Percentiles rank a stretch among this genome's conserved stretches.
phyloP scores from a whole-genome alignment of 2,797 vertebrate genomes.

The Oreochromis grahami region DNA sequence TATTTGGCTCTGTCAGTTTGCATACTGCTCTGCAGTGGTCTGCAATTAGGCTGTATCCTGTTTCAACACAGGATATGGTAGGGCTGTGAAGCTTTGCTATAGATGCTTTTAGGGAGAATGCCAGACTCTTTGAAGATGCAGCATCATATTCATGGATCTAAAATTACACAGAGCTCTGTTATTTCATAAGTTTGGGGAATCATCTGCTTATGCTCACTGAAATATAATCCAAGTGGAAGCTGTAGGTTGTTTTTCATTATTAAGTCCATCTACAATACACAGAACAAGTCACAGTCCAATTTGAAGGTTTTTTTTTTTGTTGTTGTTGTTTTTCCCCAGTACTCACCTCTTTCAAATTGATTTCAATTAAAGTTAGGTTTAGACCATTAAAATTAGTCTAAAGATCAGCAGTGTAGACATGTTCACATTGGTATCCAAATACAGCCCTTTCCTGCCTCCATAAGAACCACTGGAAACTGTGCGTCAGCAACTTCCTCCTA shows the following conservation, averaged over 20 bases:
- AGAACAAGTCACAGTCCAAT: background rate
- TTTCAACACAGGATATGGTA: slow-evolving; percentile 55
- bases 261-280: background rate
- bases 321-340: background rate
- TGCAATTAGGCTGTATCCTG: slow-evolving; percentile 75
- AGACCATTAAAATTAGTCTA: background rate
- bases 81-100: slow-evolving; percentile 23
- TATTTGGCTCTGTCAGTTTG: slow-evolving; percentile 64
- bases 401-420: background rate
- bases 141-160: slow-evolving; percentile 2
- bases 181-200: background rate
- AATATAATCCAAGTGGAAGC: background rate
- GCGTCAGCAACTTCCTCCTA: slow-evolving; percentile 63
- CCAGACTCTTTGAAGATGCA: slow-evolving; percentile 7
- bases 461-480: slow-evolving; percentile 66
- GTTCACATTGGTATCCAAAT: background rate
- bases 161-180: background rate
- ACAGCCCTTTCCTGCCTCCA: slow-evolving; percentile 9
- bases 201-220: background rate
- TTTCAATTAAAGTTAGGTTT: background rate
- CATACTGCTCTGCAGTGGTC: slow-evolving; percentile 58
- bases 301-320: background rate
- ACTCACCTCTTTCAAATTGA: background rate
- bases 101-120: background rate
- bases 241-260: background rate